These are phyloP conservation scores for Mesembrinibis cayennensis DNA, from an alignment of 2,113 vertebrate species.

Conservation along the genomic window DNA sequence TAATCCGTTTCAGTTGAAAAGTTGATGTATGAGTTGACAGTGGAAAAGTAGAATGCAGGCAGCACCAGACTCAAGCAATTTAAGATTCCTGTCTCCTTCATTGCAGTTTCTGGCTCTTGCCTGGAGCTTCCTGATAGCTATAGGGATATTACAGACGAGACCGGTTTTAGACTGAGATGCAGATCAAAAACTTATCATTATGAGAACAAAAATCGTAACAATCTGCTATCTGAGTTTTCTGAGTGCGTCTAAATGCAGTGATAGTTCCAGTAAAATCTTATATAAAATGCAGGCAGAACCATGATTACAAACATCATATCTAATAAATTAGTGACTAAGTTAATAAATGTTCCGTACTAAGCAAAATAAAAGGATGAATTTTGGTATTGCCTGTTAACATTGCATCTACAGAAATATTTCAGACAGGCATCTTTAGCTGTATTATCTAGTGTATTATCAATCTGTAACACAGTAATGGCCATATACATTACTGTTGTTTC, in stretches of 20 bases:
- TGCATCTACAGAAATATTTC: not conserved
- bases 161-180: not conserved
- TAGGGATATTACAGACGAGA: not conserved
- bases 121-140: slow-evolving; percentile 4
- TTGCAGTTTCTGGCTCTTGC: slow-evolving; percentile 34
- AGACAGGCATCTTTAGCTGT: not conserved
- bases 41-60: not conserved
- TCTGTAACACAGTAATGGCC: not conserved
- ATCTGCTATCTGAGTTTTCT: not conserved
- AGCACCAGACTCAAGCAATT: not conserved
- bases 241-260: not conserved
- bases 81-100: slow-evolving; percentile 1
- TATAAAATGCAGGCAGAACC: not conserved
- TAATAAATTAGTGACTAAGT: not conserved
- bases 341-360: not conserved
- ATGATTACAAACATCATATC: not conserved
- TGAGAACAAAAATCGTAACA: not conserved
- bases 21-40: slow-evolving; percentile 7
- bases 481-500: not conserved
- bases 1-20: not conserved
- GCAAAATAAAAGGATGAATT: not conserved
- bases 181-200: not conserved
- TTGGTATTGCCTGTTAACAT: not conserved
- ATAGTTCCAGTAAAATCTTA: not conserved
- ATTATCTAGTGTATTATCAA: not conserved